Evolutionary conservation across 2,113 vertebrate genomes (phyloP).

Genomic region (Rhombomys opimus): DNA sequence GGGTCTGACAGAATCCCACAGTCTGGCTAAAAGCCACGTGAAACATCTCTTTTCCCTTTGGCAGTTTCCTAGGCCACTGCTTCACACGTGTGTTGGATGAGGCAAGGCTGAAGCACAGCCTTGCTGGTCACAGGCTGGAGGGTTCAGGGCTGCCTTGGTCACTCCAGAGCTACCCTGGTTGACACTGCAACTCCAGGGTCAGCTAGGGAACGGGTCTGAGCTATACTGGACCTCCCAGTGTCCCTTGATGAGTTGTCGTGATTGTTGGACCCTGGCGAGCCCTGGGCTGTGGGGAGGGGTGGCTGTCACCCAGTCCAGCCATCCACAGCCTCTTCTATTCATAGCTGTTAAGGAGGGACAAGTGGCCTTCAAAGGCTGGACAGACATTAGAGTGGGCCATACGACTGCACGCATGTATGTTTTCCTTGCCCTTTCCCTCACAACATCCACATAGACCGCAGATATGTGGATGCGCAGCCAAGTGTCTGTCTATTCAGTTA

Average conservation of each 20-base stretch:
- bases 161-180: background rate
- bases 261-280: background rate
- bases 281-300: background rate
- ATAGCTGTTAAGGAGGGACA: background rate
- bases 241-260: background rate
- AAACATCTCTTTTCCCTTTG: background rate
- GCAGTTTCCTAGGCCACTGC: conserved; percentile 45
- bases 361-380: background rate
- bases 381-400: background rate
- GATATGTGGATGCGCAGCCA: background rate
- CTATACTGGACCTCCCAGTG: background rate
- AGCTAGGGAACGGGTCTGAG: background rate
- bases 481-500: background rate
- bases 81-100: conserved; percentile 38
- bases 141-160: background rate
- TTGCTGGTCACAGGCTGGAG: background rate
- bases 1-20: conserved; percentile 54
- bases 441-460: no score
- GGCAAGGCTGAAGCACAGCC: background rate
- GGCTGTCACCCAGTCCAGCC: background rate
- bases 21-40: conserved; percentile 27
- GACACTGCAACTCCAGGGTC: background rate
- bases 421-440: no score
- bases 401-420: background rate
- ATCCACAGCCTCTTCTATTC: background rate